Evolutionary conservation across 2,113 vertebrate genomes (phyloP), one percentile per base, ranked within the genome.

Genomic region (Emydocephalus ijimae): DNA sequence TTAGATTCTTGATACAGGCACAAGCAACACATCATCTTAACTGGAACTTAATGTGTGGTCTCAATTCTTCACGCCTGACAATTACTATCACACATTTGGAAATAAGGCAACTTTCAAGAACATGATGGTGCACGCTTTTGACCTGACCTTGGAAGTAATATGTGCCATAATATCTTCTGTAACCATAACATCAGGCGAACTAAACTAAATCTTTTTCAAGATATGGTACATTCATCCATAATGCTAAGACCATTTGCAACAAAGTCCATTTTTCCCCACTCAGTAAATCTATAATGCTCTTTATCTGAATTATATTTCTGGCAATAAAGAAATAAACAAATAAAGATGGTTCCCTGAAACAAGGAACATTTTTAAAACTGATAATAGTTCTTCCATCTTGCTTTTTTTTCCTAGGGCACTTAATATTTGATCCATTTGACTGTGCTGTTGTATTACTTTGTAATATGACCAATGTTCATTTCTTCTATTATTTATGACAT

Each of bases 301-400:
- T 96, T 96, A 92, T 97, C 95, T 96, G 96, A 97, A 97, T 97
- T 96, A 97, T 96, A 95, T 92, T 96, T 94, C 91, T 94, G 96
- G 93, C 93, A 94, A 93, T 92, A 92, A 94, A 92, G 92, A 74
- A 74, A 74, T 3, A 15, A 69, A 69, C 26, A 69, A n/a, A 74
- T 34, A 74, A 74, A 74, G 45, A 92, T 91, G 45, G 1, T 90
- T 95, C 87, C 89, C 93, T 95, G 93, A 94, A 96, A 96, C 57
- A 18, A 52, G 90, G 90, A 55, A 24, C 86, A 64, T 0, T 0
- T 15, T 87, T 94, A 91, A 93, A 88, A 91, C 34, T 93, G 87
- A 88, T 95, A 95, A 91, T 24, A 91, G 20, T 4, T 43, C 88
- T 64, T 90, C 92, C 92, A 89, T 94, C 14, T 34, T 14, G 8